Base-by-base conservation (phyloP, 1,140 invertebrate species). In the Riptortus pedestris region DNA sequence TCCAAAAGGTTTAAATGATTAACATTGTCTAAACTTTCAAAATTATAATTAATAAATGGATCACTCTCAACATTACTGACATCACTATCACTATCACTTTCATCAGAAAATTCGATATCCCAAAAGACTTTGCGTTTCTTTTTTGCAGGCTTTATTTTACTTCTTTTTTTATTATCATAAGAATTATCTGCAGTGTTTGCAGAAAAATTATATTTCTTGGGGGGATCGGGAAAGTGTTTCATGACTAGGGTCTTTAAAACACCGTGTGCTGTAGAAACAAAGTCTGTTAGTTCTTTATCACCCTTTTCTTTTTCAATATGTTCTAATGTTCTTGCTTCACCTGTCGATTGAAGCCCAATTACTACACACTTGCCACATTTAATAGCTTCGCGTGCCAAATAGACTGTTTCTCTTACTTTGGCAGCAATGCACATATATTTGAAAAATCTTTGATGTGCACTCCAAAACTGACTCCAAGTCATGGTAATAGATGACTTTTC, bases 401-500 rank as follows among this genome's bases (percentile, higher is more conserved):
- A 20, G 1, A 93, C 88, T 0, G 88, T 88, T 73, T 90, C 85
- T 68, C 87, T 86, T 24, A 98, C 86, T 76, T 99, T 99, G 12
- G 93, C 87, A 0, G 95, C 95, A 69, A 99, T 98, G 74, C 97
- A 99, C 0, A 99, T 78, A 75, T 99, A 99, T 74, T 99, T 99
- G 78, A 99, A 99, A 78, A 99, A 99, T 26, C 97, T 79, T 74
- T 99, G 96, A 82, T 99, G 97, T 18, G 96, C 87, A 0, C 93
- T 95, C 97, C 97, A 99, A 77, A 99, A 99, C 74, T 98, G 96
- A 2, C 90, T 89, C 92, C 91, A 95, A 86, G 94, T 93, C 0
- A 86, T 92, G 77, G 90, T 95, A 72, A 86, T 87, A 84, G 91
- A 89, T 45, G 87, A 82, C 65, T 87, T 86, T 71, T 94, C 91